These are phyloP conservation scores for Ophonus ardosiacus DNA, from an alignment of 2,888 invertebrate species.

Conservation along the genomic window DNA sequence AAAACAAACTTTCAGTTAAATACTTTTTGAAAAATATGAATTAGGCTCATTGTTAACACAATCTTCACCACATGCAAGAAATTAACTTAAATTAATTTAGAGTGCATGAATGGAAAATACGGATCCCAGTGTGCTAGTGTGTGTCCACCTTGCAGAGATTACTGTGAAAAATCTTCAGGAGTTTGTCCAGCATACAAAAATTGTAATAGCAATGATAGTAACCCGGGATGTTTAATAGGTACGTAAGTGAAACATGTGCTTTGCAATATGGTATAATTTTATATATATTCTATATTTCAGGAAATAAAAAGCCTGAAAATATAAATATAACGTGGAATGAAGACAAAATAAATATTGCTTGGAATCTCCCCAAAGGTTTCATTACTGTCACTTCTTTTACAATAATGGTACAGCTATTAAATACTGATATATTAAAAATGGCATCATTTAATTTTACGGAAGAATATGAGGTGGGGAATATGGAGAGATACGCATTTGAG, in stretches of 20 bases:
- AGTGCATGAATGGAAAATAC: background rate
- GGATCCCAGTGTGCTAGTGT: background rate
- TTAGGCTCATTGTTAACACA: too few relatives aligned
- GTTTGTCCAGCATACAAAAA: background rate
- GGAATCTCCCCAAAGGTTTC: background rate
- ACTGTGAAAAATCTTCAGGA: background rate
- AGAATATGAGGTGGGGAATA: too few relatives aligned
- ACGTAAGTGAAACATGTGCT: background rate
- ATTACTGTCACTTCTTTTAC: background rate
- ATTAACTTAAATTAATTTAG: too few relatives aligned
- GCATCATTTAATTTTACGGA: background rate
- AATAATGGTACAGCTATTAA: background rate
- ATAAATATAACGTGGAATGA: background rate
- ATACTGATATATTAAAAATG: background rate
- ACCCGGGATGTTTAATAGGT: background rate
- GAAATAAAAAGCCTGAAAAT: background rate
- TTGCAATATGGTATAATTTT: background rate
- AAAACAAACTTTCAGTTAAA: too few relatives aligned
- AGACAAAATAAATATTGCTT: background rate
- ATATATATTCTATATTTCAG: background rate
- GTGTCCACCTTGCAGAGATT: background rate
- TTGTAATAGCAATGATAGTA: background rate
- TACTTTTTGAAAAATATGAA: too few relatives aligned
- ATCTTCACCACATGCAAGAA: too few relatives aligned
- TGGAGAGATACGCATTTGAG: too few relatives aligned